A percentile compares a stretch with the other conserved stretches of the same genome.
Evolutionary conservation across 2,888 invertebrate species (phyloP).

Genomic region (Euplagia quadripunctaria): DNA sequence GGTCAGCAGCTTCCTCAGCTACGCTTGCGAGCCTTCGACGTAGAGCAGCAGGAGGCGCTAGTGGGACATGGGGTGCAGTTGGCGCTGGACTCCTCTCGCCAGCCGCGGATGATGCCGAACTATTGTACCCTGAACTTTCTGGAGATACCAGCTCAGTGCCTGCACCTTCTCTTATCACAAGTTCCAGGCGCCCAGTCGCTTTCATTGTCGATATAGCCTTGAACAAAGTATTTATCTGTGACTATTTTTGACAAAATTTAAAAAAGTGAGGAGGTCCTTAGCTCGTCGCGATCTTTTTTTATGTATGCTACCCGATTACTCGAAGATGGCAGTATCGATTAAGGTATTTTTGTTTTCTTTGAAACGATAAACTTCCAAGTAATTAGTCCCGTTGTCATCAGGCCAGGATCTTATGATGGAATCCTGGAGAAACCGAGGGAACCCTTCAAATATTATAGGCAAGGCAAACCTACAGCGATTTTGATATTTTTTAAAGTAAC

Average conservation of each 20-base stretch:
- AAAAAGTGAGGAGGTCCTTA: too few relatives aligned
- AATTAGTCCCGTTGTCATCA: too few relatives aligned
- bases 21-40: constrained; percentile 91
- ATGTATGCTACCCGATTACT: too few relatives aligned
- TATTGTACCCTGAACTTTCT: constrained; percentile 94
- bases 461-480: too few relatives aligned
- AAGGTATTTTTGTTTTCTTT: too few relatives aligned
- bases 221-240: constrained; percentile 20
- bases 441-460: too few relatives aligned
- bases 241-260: background rate
- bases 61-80: constrained; percentile 62
- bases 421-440: too few relatives aligned
- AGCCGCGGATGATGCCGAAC: constrained; percentile 94
- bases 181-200: constrained; percentile 91
- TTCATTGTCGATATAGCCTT: constrained; percentile 94
- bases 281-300: too few relatives aligned
- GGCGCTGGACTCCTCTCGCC: constrained; percentile 90
- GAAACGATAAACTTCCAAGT: too few relatives aligned
- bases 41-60: constrained; percentile 88
- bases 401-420: too few relatives aligned
- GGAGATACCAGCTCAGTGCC: constrained; percentile 93
- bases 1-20: constrained; percentile 90
- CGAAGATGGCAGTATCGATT: too few relatives aligned
- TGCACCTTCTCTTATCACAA: constrained; percentile 92
- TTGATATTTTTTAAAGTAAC: too few relatives aligned